Base-by-base conservation (phyloP, 2,797 vertebrate species). In the Chelidonichthys spinosus region DNA sequence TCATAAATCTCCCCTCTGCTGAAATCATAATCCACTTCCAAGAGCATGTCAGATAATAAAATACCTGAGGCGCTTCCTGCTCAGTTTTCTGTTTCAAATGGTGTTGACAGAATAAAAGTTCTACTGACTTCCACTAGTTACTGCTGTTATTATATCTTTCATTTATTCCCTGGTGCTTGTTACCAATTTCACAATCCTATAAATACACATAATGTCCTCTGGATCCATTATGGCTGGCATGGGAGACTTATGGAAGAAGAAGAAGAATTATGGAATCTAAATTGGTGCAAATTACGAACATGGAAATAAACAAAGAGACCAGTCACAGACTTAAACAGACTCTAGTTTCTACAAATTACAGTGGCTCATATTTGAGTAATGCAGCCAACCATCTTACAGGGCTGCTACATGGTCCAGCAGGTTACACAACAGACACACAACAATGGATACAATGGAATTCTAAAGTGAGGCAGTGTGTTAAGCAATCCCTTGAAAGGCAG, bases 231-330 rank as follows among this genome's bases (percentile, higher is more conserved):
- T 68, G 60, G 63, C 66, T 83, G 71, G 36, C 71, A 73, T n/a
- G 10, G 40, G 72, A 82, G 71, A 80, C 70, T n/a, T n/a, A n/a
- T n/a, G n/a, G n/a, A n/a, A n/a, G n/a, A n/a, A n/a, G n/a, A n/a
- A n/a, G 47, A 79, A 87, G 47, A 86, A 89, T 25, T 25, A 25
- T 81, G 46, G 90, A 86, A 76, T 81, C 84, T 64, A 85, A 63
- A 76, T 9, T n/a, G 47, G 66, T 53, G 69, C 73, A 74, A 84
- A 81, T 58, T 64, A 39, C 14, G 40, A 69, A 71, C 63, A 74
- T 65, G 65, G 77, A 72, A 76, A 70, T 63, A 66, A 75, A 85
- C 71, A 87, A 52, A 73, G 25, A 25, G 25, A 25, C 25, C 25
- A 25, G 25, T 25, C 25, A 25, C 25, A 25, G 25, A 25, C 25